Base-by-base conservation (phyloP, 2,113 vertebrate genomes). In the Dicaeum eximium region DNA sequence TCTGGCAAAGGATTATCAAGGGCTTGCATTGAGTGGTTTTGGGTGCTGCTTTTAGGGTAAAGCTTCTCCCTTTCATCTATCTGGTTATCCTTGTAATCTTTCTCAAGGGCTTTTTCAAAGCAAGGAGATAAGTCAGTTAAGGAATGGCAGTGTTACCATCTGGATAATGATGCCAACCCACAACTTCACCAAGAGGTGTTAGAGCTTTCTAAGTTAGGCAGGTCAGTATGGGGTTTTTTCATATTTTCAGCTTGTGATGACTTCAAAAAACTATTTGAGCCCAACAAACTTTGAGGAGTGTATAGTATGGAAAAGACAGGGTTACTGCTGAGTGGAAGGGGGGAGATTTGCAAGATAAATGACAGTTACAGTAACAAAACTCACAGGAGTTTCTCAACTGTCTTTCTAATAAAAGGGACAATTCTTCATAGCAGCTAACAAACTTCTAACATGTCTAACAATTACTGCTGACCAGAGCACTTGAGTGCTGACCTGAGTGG, bases 131-230 rank as follows among this genome's bases (percentile, higher is more conserved):
- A 94, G 80, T 84, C 87, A 62, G 67, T 42, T 30, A 80, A 83
- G 64, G 86, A 79, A 58, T 58, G 77, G 82, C 90, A 80, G 72
- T 88, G 90, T 92, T 88, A 90, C 95, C 86, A 86, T 93, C 92
- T 93, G 96, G 92, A 38, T 75, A 80, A 80, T 80, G 82, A 86
- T 82, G 75, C 82, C 90, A 96, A 47, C 92, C 56, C 88, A 86
- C 94, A 92, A 33, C 82, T 83, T 94, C 75, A 83, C 82, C 86
- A 70, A 45, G 71, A 94, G 75, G 85, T 73, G 90, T 90, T 66
- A 77, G 75, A 86, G 75, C 60, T 90, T 90, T 82, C 86, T 47
- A 90, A 92, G 82, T 92, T 90, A 96, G 94, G 90, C 95, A 80
- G 82, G 86, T 95, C 92, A 90, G 73, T 88, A 83, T 86, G 78